Evolutionary conservation across 2,113 vertebrate genomes (phyloP).

Genomic region (Indicator indicator): DNA sequence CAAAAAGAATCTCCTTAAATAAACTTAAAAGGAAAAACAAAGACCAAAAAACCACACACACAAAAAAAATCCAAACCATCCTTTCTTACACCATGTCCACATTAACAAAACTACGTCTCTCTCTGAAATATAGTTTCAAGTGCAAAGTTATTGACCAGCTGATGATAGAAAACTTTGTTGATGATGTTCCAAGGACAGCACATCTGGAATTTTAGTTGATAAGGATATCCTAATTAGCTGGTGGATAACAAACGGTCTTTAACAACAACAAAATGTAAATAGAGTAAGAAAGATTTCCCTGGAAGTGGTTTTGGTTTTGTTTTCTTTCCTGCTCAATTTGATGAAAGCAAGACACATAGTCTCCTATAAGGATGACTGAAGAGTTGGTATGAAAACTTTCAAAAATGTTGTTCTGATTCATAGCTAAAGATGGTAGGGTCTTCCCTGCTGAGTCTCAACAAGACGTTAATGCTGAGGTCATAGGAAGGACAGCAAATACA

Average conservation of each 20-base stretch:
- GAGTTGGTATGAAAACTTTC: neutral
- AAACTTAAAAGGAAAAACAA: too few relatives aligned
- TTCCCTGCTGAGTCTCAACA: neutral
- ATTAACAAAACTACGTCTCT: neutral
- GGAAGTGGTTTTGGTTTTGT: neutral
- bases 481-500: neutral
- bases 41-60: accelerated
- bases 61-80: accelerated
- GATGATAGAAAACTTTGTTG: neutral
- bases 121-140: neutral
- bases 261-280: accelerated
- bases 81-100: too few relatives aligned
- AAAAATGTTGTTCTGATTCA: neutral
- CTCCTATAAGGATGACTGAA: neutral
- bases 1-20: neutral
- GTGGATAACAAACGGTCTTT: neutral
- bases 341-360: neutral
- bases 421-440: accelerated
- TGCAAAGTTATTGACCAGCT: neutral
- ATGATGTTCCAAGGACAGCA: neutral
- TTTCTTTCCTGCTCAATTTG: accelerated
- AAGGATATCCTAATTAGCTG: neutral
- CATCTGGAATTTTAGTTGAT: neutral
- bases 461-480: accelerated
- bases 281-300: neutral